Base-by-base conservation (phyloP, 23 tunicate species). In the Halocynthia aurantium region DNA sequence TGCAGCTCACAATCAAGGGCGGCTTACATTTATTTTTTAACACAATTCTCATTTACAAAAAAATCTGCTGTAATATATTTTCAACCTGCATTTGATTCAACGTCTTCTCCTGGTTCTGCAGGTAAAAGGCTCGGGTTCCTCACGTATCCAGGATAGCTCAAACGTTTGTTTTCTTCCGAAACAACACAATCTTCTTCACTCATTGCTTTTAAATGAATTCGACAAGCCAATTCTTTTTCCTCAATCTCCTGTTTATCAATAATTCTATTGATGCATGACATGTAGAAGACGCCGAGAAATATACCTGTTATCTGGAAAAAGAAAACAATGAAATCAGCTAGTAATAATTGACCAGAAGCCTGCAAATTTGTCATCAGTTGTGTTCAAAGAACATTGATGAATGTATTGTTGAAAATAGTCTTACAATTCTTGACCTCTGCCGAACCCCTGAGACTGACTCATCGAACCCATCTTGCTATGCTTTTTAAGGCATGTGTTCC, bases 281-380 rank as follows among this genome's bases (percentile, higher is more conserved):
- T 19, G 73, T 81, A 81, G n/a, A 81, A 70, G 10, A 68, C 55
- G 6, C 86, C 86, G 0, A 87, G 79, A 21, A 87, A 65, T 2
- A 87, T 76, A 49, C 93, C 93, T 20, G 80, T 63, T 2, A 76
- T 61, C 93, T 87, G 81, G 56, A 6, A 62, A 55, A 56, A 17
- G 15, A 17, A 9, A 4, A 55, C 18, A 57, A 57, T 76, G 5
- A 2, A 1, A 50, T 72, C 5, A 4, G 44, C 4, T 31, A 31
- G 44, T 0, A 4, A 31, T 31, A 31, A 31, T 31, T 31, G 44
- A 31, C 1, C 4, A 4, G 44, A 4, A 4, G 1, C 44, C 4
- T 31, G 4, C 44, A 31, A 31, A 31, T n/a, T n/a, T n/a, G n/a
- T n/a, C n/a, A n/a, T n/a, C n/a, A n/a, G n/a, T n/a, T n/a, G n/a